A percentile compares a stretch with the other conserved stretches of the same genome.
These are phyloP conservation scores for Sciurus carolinensis DNA, from an alignment of 2,797 vertebrate genomes.

Conservation along the genomic window DNA sequence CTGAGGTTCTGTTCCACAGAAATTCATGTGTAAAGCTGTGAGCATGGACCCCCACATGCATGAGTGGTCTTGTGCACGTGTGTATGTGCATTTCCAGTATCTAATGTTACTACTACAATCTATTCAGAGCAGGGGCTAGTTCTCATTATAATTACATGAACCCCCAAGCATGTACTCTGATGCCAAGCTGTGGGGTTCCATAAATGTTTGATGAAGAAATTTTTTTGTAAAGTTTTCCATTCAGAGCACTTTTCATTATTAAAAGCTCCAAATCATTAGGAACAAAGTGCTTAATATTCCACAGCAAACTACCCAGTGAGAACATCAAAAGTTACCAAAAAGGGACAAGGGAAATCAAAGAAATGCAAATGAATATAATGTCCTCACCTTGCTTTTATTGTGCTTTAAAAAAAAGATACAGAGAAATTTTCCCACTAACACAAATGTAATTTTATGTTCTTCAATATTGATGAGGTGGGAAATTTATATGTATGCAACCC, in stretches of 20 bases:
- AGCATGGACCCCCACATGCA: fast-evolving
- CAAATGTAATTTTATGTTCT: background rate
- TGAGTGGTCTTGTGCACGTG: fast-evolving
- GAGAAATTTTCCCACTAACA: background rate
- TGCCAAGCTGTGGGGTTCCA: conserved; percentile 38
- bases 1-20: background rate
- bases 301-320: background rate
- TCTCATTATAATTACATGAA: conserved; percentile 42
- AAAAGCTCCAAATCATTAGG: conserved; percentile 65
- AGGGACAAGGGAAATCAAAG: conserved; percentile 64
- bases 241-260: conserved; percentile 67
- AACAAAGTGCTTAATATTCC: conserved; percentile 59
- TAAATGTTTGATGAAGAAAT: conserved; percentile 70
- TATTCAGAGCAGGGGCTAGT: background rate
- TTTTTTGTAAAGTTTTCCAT: conserved; percentile 4
- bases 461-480: background rate
- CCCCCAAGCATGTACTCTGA: background rate
- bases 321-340: conserved; percentile 58
- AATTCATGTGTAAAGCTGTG: background rate
- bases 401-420: background rate
- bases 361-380: background rate
- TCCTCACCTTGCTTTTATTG: conserved; percentile 28
- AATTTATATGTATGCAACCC: background rate
- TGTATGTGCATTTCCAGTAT: background rate
- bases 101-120: background rate